Conservation (phyloP, 2,888 invertebrate genomes). For the Tinea pellionella region DNA sequence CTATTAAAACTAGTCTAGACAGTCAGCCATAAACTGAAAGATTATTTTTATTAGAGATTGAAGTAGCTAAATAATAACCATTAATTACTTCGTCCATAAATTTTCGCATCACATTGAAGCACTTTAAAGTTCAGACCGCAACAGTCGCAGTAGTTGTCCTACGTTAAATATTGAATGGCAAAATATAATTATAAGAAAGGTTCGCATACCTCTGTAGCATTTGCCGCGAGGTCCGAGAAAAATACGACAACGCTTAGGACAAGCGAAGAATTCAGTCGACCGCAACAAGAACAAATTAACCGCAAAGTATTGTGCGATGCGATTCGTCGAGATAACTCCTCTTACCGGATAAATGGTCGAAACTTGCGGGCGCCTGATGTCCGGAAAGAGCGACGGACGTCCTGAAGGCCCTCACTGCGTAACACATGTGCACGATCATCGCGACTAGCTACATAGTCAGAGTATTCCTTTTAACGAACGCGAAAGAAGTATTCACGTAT, state of each 20-base stretch:
- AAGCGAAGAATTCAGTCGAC: slow-evolving; percentile 61
- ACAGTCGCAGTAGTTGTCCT: background rate
- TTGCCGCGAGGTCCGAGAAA: slow-evolving; percentile 38
- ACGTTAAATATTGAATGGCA: slow-evolving; percentile 30
- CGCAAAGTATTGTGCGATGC: slow-evolving; percentile 64
- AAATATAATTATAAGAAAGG: slow-evolving; percentile 31
- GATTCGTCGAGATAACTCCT: slow-evolving; percentile 65
- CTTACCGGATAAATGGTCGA: slow-evolving; percentile 35
- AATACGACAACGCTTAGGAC: slow-evolving; percentile 53
- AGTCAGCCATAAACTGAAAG: background rate
- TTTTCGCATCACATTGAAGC: background rate
- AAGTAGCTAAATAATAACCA: slow-evolving; percentile 2
- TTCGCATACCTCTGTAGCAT: slow-evolving; percentile 34
- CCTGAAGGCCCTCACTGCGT: slow-evolving; percentile 17
- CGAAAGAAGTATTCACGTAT: background rate
- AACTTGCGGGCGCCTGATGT: slow-evolving; percentile 27
- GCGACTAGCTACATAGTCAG: background rate
- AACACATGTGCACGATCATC: background rate
- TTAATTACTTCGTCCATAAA: slow-evolving; percentile 1
- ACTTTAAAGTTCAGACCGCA: background rate
- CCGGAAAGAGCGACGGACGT: slow-evolving; percentile 27
- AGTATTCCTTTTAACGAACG: background rate
- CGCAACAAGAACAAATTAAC: slow-evolving; percentile 68
- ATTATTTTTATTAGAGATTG: slow-evolving; percentile 2
- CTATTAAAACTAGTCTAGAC: slow-evolving; percentile 5